phyloP scores from a whole-genome alignment of 2,888 invertebrate species.

The Himalopsyche tibetana region DNA sequence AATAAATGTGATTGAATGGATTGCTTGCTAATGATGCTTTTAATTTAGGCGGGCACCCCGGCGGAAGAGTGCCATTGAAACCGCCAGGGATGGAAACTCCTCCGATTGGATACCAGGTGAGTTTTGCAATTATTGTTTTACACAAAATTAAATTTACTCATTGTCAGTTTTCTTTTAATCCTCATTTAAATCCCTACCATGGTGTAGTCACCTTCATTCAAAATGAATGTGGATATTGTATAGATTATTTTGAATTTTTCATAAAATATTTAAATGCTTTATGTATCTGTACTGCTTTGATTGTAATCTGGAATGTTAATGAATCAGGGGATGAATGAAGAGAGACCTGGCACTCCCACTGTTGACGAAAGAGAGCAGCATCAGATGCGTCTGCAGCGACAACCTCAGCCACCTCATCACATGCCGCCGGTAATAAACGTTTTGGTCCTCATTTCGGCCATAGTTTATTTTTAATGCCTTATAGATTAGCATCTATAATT shows the following conservation, averaged over 20 bases:
- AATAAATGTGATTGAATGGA: too few species aligned
- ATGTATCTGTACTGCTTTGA: neutral
- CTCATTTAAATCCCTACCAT: neutral
- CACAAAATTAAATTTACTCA: neutral
- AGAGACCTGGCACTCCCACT: conserved; percentile 84
- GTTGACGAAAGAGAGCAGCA: conserved; percentile 77
- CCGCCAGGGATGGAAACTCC: conserved; percentile 74
- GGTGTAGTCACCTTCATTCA: neutral
- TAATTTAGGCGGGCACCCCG: conserved; percentile 70
- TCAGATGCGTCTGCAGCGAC: conserved; percentile 70
- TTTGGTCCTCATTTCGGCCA: too few species aligned
- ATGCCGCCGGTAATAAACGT: conserved; percentile 48
- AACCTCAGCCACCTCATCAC: conserved; percentile 69
- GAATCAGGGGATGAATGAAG: conserved; percentile 71
- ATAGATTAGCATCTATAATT: too few species aligned
- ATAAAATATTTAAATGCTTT: too few species aligned
- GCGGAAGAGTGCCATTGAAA: conserved; percentile 68
- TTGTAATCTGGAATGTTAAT: neutral
- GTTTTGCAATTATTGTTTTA: conserved; percentile 67
- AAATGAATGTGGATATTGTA: neutral
- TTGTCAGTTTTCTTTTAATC: neutral
- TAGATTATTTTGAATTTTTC: too few species aligned
- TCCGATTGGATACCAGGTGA: conserved; percentile 70
- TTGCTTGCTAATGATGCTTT: too few species aligned
- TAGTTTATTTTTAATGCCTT: too few species aligned